These are phyloP conservation scores for Actinostola sp. DNA, from an alignment of 92 coral and sea anemone genomes.

Conservation along the genomic window DNA sequence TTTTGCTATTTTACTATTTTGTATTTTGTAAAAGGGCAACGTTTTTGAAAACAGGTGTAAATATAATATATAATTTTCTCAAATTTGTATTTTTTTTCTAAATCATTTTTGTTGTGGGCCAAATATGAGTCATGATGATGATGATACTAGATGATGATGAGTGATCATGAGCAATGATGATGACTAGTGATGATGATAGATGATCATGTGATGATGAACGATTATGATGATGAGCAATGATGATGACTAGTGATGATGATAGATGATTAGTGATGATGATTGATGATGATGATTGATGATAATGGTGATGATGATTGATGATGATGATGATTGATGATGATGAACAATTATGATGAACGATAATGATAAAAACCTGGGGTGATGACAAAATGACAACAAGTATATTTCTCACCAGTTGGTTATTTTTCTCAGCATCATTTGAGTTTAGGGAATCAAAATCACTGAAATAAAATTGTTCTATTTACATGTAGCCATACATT, in stretches of 20 bases:
- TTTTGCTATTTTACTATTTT: too few species aligned
- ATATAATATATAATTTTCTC: too few species aligned
- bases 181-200: background rate
- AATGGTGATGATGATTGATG: background rate
- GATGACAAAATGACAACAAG: background rate
- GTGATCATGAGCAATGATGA: background rate
- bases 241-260: background rate
- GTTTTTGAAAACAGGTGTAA: too few species aligned
- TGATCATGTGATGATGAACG: too few species aligned
- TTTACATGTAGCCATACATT: background rate
- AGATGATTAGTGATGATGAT: background rate
- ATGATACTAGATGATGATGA: background rate
- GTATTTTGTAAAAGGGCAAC: too few species aligned
- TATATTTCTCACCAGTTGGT: conserved; percentile 78
- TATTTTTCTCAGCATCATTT: conserved; percentile 70
- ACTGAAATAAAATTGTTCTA: conserved; percentile 35
- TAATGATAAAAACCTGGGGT: background rate
- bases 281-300: background rate
- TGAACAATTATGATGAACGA: too few species aligned
- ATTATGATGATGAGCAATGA: background rate
- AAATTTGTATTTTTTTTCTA: too few species aligned
- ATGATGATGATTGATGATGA: conserved; percentile 3
- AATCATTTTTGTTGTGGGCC: too few species aligned
- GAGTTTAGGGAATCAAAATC: conserved; percentile 72
- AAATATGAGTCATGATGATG: too few species aligned